phyloP scores from a whole-genome alignment of 2,888 invertebrate species.

The Brachypterus glaber region DNA sequence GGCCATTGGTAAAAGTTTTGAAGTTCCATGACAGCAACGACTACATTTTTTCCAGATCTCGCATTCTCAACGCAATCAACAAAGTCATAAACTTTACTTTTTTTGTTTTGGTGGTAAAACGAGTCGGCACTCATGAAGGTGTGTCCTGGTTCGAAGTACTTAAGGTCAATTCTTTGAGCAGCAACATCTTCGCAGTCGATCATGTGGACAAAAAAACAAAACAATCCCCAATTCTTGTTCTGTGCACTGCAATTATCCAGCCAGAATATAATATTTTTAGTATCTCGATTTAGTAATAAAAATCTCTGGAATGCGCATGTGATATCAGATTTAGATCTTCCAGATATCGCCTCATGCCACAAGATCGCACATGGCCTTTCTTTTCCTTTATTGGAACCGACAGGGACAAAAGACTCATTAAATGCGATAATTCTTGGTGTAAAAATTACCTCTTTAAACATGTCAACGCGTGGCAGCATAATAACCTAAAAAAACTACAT shows the following conservation, averaged over 20 bases:
- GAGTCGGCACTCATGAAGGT: neutral
- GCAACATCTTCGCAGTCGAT: neutral
- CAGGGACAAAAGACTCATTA: constrained; percentile 11
- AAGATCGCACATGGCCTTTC: constrained; percentile 9
- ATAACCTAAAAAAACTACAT: constrained; percentile 12
- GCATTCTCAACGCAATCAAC: constrained; percentile 1
- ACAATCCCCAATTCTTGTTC: constrained; percentile 15
- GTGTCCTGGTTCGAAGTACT: neutral
- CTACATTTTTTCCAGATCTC: neutral
- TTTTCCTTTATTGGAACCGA: constrained; percentile 7
- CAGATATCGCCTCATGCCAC: constrained; percentile 13
- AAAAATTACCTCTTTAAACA: constrained; percentile 15
- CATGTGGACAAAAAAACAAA: constrained; percentile 10
- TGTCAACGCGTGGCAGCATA: constrained; percentile 11
- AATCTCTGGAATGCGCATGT: constrained; percentile 12
- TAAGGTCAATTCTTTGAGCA: neutral
- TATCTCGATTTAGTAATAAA: constrained; percentile 8
- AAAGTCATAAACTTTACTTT: constrained; percentile 5
- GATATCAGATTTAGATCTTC: constrained; percentile 12
- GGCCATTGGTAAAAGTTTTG: neutral
- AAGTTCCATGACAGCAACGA: neutral
- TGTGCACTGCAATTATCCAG: constrained; percentile 15
- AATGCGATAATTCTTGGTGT: constrained; percentile 13
- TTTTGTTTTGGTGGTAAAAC: neutral
- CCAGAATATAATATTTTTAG: constrained; percentile 11